Conservation (phyloP, 2,797 vertebrate species). For the Propithecus perrieri region DNA sequence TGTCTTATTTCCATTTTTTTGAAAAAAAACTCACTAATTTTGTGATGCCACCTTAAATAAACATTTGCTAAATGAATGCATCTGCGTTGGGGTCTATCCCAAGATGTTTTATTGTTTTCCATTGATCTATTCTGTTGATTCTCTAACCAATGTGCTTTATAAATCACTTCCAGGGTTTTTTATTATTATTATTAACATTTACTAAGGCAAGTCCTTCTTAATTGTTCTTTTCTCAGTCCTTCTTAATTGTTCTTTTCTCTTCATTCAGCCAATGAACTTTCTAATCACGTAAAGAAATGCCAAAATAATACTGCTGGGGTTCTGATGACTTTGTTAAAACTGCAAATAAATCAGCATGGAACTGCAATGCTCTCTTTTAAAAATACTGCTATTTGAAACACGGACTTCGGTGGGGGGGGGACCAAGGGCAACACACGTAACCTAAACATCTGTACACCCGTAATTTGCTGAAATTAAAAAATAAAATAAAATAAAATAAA, state of each 20-base stretch:
- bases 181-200: background rate
- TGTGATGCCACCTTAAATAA: background rate
- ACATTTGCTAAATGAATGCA: background rate
- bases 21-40: background rate
- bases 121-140: background rate
- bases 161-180: background rate
- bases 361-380: background rate
- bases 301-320: background rate
- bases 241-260: slow-evolving; percentile 1
- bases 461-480: no score
- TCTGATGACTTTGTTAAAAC: slow-evolving; percentile 4
- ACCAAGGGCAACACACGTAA: no score
- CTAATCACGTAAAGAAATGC: background rate
- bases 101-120: background rate
- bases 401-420: no score
- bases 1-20: background rate
- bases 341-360: background rate
- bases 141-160: background rate
- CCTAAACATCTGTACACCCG: no score
- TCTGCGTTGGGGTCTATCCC: background rate
- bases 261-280: background rate
- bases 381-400: no score
- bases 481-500: background rate
- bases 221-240: background rate
- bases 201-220: background rate